A percentile compares a stretch with the other conserved stretches of the same genome.
phyloP scores from a whole-genome alignment of 2,888 invertebrate species.

The Phengaris alcon region DNA sequence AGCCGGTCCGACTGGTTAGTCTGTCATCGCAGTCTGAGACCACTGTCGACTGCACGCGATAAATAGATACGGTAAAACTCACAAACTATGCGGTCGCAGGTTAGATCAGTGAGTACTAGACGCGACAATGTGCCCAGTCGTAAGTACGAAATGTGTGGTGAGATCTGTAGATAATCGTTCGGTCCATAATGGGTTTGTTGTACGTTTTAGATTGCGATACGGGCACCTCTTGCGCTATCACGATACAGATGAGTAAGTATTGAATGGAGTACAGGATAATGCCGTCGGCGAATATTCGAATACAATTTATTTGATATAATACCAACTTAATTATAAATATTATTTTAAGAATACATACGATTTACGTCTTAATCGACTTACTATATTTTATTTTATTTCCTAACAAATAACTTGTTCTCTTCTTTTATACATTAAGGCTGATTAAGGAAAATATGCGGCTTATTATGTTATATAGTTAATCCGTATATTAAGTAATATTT shows the following conservation, averaged over 20 bases:
- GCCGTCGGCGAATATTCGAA: background rate
- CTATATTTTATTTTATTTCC: background rate
- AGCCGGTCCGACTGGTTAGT: slow-evolving; percentile 66
- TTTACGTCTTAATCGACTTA: background rate
- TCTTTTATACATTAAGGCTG: no score
- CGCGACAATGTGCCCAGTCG: slow-evolving; percentile 71
- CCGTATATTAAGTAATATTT: no score
- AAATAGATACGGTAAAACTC: slow-evolving; percentile 19
- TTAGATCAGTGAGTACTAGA: slow-evolving; percentile 62
- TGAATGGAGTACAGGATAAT: slow-evolving; percentile 32
- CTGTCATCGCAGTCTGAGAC: slow-evolving; percentile 65
- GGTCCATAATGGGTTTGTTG: slow-evolving; percentile 48
- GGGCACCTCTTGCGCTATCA: slow-evolving; percentile 76
- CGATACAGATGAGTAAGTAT: slow-evolving; percentile 77
- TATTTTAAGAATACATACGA: background rate
- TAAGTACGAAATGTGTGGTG: slow-evolving; percentile 55
- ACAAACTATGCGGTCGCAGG: slow-evolving; percentile 60
- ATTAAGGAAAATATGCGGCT: no score
- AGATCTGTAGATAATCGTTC: background rate
- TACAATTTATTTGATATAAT: background rate
- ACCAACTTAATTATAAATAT: background rate
- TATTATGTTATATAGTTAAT: no score
- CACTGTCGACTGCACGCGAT: slow-evolving; percentile 49
- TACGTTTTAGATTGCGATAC: slow-evolving; percentile 75
- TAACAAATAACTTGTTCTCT: background rate